phyloP scores from a whole-genome alignment of 2,888 invertebrate genomes.

The Watsonalla binaria region DNA sequence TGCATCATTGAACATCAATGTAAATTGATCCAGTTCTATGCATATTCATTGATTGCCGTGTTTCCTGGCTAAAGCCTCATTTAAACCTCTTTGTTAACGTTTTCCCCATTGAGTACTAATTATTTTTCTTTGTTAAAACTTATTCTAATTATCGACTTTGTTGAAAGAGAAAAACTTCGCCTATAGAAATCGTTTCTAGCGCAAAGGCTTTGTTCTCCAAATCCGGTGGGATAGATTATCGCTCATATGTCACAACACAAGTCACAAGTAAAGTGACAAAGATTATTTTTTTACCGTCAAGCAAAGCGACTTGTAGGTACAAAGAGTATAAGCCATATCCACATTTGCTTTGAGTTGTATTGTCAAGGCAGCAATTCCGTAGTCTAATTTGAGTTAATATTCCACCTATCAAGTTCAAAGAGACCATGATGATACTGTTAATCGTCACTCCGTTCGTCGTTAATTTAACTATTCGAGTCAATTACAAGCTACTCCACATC shows the following conservation, averaged over 20 bases:
- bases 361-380: too few species aligned
- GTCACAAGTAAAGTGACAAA: not conserved
- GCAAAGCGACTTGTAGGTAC: not conserved
- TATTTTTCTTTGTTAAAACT: slow-evolving; percentile 2
- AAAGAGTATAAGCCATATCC: too few species aligned
- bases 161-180: not conserved
- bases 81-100: not conserved
- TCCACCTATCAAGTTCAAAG: too few species aligned
- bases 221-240: not conserved
- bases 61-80: not conserved
- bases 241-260: not conserved
- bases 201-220: not conserved
- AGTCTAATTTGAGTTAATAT: too few species aligned
- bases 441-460: not conserved
- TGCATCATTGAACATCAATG: slow-evolving; percentile 24
- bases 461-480: slow-evolving; percentile 2
- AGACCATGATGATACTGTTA: too few species aligned
- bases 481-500: slow-evolving; percentile 16
- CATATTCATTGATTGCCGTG: not conserved
- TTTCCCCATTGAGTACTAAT: not conserved
- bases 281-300: not conserved
- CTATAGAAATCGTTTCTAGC: not conserved
- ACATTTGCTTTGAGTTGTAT: too few species aligned
- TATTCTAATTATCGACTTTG: not conserved
- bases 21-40: not conserved